phyloP scores from a whole-genome alignment of 2,113 vertebrate species.

The Scartelaos histophorus region DNA sequence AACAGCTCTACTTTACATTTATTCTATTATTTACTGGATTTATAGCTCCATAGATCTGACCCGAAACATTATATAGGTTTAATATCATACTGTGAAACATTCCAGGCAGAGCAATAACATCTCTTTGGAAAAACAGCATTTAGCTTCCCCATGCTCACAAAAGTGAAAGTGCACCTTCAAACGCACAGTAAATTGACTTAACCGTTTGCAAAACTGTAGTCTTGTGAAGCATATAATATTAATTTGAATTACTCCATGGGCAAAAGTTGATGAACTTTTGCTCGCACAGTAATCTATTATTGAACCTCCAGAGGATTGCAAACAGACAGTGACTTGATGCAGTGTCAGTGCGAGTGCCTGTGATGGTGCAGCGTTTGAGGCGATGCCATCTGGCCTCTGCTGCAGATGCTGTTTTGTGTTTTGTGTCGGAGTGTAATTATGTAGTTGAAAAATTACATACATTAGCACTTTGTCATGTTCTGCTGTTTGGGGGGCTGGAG shows the following conservation, averaged over 20 bases:
- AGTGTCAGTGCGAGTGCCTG: slow-evolving; percentile 22
- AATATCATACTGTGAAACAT: too few species aligned
- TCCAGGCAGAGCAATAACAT: too few species aligned
- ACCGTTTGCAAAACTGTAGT: too few species aligned
- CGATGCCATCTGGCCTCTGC: slow-evolving; percentile 15
- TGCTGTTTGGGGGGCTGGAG: neutral
- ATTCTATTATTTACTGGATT: too few species aligned
- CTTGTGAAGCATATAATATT: too few species aligned
- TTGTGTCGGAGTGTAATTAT: neutral
- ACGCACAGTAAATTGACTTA: neutral
- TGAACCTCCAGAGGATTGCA: neutral
- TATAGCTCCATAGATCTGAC: too few species aligned
- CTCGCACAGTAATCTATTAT: neutral
- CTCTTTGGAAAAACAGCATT: too few species aligned
- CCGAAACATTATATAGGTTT: too few species aligned
- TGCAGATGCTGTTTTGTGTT: slow-evolving; percentile 5
- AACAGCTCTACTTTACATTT: too few species aligned
- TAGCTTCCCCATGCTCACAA: too few species aligned
- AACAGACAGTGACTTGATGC: slow-evolving; percentile 5
- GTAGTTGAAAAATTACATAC: neutral
- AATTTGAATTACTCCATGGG: too few species aligned
- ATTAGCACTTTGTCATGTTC: neutral
- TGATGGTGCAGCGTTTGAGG: slow-evolving; percentile 25
- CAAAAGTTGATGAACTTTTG: neutral
- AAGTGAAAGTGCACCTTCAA: neutral